Conservation (phyloP, 1,140 invertebrate genomes). For the Eufriesea mexicana region DNA sequence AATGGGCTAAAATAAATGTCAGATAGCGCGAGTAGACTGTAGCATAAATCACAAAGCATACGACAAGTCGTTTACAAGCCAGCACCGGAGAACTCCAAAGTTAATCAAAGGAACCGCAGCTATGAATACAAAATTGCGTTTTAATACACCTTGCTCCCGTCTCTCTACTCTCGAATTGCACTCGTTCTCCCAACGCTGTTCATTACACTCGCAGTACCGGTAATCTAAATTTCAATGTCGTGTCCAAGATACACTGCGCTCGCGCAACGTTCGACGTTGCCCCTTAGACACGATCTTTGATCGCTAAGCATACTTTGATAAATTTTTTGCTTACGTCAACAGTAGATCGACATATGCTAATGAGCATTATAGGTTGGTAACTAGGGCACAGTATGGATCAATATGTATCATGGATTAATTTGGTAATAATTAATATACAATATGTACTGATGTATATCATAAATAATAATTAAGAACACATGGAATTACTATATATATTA, state of each 20-base stretch:
- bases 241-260: neutral
- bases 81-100: neutral
- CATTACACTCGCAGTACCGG: neutral
- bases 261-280: neutral
- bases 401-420: no score
- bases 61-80: neutral
- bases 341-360: no score
- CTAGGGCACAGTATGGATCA: no score
- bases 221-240: slow-evolving; percentile 13
- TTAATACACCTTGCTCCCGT: neutral
- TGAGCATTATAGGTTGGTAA: no score
- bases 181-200: neutral
- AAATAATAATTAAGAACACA: no score
- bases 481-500: no score
- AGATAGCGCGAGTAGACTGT: no score
- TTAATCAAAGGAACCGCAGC: neutral
- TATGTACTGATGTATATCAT: no score
- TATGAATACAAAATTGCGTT: neutral
- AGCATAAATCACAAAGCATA: neutral
- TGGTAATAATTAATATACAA: no score
- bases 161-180: neutral
- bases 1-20: neutral
- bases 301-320: no score
- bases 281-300: neutral
- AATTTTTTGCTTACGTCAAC: no score